Evolutionary conservation across 2,797 vertebrate genomes (phyloP).

Genomic region (Halcyon smyrnensis): DNA sequence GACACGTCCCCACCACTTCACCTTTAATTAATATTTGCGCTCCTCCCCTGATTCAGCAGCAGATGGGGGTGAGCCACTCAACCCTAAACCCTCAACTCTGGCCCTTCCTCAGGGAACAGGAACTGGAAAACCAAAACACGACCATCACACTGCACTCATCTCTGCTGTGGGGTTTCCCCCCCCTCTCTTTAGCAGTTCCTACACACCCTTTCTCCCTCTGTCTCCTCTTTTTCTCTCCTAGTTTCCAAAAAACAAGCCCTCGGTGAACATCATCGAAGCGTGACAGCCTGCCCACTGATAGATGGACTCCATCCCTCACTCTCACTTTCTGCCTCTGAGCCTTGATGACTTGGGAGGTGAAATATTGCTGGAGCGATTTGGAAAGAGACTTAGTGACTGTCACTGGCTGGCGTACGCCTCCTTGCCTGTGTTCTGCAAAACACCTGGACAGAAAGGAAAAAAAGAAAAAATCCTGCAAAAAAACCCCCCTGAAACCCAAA

Average conservation of each 20-base stretch:
- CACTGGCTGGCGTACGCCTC: conserved; percentile 12
- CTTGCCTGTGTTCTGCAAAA: conserved; percentile 28
- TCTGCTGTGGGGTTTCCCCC: rapidly evolving
- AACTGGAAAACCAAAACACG: neutral
- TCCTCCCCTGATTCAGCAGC: neutral
- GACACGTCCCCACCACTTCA: neutral
- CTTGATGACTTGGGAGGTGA: conserved; percentile 47
- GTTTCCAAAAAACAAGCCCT: conserved; percentile 88
- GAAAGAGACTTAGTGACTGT: neutral
- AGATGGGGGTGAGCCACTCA: neutral
- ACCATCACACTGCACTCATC: neutral
- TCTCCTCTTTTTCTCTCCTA: conserved; percentile 63
- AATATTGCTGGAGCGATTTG: neutral
- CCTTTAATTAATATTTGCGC: neutral
- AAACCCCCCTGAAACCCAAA: neutral
- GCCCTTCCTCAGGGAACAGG: neutral
- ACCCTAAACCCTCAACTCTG: neutral
- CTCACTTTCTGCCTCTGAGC: conserved; percentile 60
- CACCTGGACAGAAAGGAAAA: conserved; percentile 56
- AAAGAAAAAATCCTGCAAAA: conserved; percentile 17
- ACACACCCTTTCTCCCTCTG: neutral
- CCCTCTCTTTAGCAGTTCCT: neutral
- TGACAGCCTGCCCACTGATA: conserved; percentile 77
- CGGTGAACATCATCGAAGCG: conserved; percentile 89
- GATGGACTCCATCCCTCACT: conserved; percentile 58